Conservation (phyloP, 2,888 invertebrate genomes). For the Panzeria rudis region DNA sequence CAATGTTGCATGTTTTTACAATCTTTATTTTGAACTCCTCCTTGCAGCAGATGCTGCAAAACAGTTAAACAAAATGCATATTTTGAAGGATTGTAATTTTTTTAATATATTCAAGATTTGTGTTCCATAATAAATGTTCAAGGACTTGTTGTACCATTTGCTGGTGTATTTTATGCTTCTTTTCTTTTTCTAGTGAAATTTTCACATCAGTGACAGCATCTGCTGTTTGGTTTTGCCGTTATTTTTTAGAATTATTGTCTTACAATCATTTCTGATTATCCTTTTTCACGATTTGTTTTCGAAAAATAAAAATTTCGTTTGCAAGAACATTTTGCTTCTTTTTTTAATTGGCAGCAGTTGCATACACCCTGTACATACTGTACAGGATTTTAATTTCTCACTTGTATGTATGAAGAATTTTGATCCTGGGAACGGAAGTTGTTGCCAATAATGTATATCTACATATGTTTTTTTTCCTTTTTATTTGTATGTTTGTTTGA, state of each 20-base stretch:
- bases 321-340: constrained; percentile 51
- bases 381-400: neutral
- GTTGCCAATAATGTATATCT: constrained; percentile 64
- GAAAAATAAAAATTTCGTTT: neutral
- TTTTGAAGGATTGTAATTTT: constrained; percentile 38
- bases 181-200: constrained; percentile 34
- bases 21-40: neutral
- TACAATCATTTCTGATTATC: constrained; percentile 50
- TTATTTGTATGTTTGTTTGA: constrained; percentile 13
- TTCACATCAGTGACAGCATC: constrained; percentile 26
- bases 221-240: constrained; percentile 51
- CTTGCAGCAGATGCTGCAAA: constrained; percentile 42
- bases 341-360: constrained; percentile 65
- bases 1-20: constrained; percentile 48
- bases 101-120: constrained; percentile 38
- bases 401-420: neutral
- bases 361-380: constrained; percentile 20
- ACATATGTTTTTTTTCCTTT: constrained; percentile 51
- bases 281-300: constrained; percentile 23
- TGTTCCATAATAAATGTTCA: constrained; percentile 28
- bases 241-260: constrained; percentile 37
- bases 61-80: constrained; percentile 21
- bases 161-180: constrained; percentile 18
- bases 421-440: constrained; percentile 71
- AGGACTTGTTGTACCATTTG: constrained; percentile 32